Evolutionary conservation across 2,113 vertebrate genomes (phyloP).

Genomic region (Colistium nudipinnis): DNA sequence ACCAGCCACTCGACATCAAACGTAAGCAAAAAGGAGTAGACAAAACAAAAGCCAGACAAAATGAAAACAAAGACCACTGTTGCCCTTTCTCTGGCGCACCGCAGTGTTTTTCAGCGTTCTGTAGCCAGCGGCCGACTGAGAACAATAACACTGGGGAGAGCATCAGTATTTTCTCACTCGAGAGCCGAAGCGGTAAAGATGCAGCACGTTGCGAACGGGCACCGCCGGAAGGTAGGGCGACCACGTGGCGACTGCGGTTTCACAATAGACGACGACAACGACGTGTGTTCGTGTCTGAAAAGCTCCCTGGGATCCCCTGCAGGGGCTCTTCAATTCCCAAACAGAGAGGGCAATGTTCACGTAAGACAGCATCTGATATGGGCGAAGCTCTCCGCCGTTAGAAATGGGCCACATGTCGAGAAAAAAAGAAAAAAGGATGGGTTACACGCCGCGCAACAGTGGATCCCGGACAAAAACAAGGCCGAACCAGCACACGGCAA

Average conservation of each 20-base stretch:
- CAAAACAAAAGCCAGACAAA: constrained; percentile 69
- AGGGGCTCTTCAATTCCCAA: constrained; percentile 35
- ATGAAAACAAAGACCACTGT: constrained; percentile 63
- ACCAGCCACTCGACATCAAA: constrained; percentile 53
- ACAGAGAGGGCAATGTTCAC: constrained; percentile 15
- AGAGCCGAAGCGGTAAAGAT: constrained; percentile 33
- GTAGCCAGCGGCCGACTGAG: constrained; percentile 30
- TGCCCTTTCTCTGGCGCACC: constrained; percentile 41
- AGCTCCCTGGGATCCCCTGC: constrained; percentile 44
- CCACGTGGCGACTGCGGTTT: constrained; percentile 56
- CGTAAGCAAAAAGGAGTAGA: constrained; percentile 45
- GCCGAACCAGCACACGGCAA: constrained; percentile 45
- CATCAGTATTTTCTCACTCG: constrained; percentile 32
- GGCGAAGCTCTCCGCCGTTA: constrained; percentile 30
- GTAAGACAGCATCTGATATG: constrained; percentile 40
- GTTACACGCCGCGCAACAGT: constrained; percentile 34
- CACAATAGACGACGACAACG: constrained; percentile 56
- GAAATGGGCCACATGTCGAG: constrained; percentile 36
- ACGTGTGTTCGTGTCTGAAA: constrained; percentile 41
- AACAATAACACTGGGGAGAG: constrained; percentile 38
- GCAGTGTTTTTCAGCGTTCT: constrained; percentile 33
- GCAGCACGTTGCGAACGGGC: constrained; percentile 39
- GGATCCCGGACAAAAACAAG: constrained; percentile 44
- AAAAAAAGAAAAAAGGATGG: constrained; percentile 33
- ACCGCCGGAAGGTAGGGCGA: constrained; percentile 58